phyloP scores from a whole-genome alignment of 1,140 invertebrate genomes.

The Agrilus planipennis region DNA sequence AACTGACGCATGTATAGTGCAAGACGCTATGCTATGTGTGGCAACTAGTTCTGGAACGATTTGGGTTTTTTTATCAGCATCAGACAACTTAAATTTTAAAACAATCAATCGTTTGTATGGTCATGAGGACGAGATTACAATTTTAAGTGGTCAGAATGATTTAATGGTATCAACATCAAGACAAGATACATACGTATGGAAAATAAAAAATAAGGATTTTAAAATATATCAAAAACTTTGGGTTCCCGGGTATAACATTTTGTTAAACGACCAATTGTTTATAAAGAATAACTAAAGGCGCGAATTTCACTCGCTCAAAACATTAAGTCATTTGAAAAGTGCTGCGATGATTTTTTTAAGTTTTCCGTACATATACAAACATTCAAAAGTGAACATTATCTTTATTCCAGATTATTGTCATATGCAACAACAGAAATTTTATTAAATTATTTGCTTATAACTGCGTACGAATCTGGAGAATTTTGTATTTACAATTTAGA shows the following conservation, averaged over 20 bases:
- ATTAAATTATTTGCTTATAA: constrained; percentile 7
- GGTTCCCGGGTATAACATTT: constrained; percentile 14
- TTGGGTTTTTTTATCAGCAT: constrained; percentile 12
- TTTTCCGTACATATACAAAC: too few species aligned
- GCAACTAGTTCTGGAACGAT: constrained; percentile 16
- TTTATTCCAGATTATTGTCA: constrained; percentile 8
- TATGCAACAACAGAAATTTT: constrained; percentile 6
- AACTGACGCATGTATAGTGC: constrained; percentile 12
- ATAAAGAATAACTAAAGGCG: too few species aligned
- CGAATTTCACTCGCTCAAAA: too few species aligned
- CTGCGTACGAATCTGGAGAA: constrained; percentile 10
- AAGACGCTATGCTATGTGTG: constrained; percentile 12
- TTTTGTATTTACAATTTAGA: constrained; percentile 11
- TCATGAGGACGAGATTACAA: constrained; percentile 14
- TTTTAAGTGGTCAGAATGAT: constrained; percentile 12
- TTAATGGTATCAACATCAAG: constrained; percentile 16
- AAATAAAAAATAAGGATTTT: constrained; percentile 7
- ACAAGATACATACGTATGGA: constrained; percentile 15
- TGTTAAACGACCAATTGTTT: too few species aligned
- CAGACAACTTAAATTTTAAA: constrained; percentile 10
- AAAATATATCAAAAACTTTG: constrained; percentile 13
- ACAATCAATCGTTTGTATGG: constrained; percentile 12
- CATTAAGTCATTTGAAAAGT: too few species aligned
- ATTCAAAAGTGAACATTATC: too few species aligned
- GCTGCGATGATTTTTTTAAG: too few species aligned